Evolutionary conservation across 2,888 invertebrate genomes (phyloP), one percentile per base, ranked within the genome.

Genomic region (Nymphalis urticae): DNA sequence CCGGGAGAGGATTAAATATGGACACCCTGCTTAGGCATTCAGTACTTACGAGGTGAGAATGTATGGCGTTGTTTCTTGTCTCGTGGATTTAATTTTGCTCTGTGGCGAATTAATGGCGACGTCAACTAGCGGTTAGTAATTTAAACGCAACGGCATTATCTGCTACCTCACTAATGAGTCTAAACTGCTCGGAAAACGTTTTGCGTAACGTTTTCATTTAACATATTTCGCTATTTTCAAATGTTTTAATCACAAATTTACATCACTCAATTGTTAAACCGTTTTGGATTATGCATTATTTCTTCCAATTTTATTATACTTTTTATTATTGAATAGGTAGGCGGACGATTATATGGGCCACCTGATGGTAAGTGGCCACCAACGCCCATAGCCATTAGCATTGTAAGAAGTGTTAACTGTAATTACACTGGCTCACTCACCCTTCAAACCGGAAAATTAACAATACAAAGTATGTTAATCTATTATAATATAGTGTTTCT

Each of bases 21-120:
- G 72, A 75, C 72, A 72, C 70, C 69, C 72, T 76, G 75, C 71
- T 78, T 75, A 77, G 70, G 73, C 69, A 77, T 75, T 75, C 76
- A 68, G 66, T 66, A 48, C 67, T 71, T 66, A 70, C 66, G 60
- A 74, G 72, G 75, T 74, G 73, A 64, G 74, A 75, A 73, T 72
- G 72, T 70, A 68, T 56, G 36, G 50, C 36, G 59, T 64, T 60
- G 66, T 65, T 68, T 70, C 73, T 70, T 70, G 61, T 65, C 68
- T 64, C 64, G 50, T 68, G 66, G 72, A 75, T 75, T 75, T 72
- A 75, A 75, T 73, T 72, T 70, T 58, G 75, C 69, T 72, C 67
- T 67, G 72, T 72, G 51, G 59, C 68, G 71, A 72, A 75, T 75
- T 73, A 75, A 75, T 75, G 72, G 64, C 47, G 64, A 64, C 59